Conservation (phyloP, 2,797 vertebrate genomes). For the Scomberomorus guttatus region DNA sequence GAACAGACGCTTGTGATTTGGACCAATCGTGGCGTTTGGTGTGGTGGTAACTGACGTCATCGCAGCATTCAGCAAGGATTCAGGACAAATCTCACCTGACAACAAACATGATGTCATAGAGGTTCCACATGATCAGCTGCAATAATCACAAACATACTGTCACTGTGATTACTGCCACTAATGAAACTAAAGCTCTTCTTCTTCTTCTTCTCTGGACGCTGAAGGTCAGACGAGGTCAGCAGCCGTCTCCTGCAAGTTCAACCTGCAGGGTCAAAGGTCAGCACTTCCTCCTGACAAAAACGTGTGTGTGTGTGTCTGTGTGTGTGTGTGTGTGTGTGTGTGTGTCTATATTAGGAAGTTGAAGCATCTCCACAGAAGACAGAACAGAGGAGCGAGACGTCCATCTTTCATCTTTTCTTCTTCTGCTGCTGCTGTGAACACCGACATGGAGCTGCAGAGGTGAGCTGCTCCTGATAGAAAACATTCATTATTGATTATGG, state of each 20-base stretch:
- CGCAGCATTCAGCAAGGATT: no score
- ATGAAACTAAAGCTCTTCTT: neutral
- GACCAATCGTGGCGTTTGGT: no score
- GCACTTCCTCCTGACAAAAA: neutral
- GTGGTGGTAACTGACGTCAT: no score
- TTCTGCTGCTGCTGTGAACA: neutral
- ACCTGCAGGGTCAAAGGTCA: neutral
- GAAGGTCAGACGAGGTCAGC: conserved; percentile 27
- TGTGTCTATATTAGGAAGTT: conserved; percentile 25
- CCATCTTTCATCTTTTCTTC: neutral
- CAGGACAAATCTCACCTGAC: no score
- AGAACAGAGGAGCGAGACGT: neutral
- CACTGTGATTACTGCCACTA: neutral
- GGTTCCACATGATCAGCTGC: no score
- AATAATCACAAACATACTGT: no score
- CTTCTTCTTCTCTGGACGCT: conserved; percentile 36
- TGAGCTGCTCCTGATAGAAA: conserved; percentile 12
- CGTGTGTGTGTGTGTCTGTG: neutral
- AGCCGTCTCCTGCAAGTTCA: conserved; percentile 30
- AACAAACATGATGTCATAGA: no score
- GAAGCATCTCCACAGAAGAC: neutral
- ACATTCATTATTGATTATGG: neutral
- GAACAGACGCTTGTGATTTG: no score
- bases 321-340: neutral
- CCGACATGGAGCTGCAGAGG: conserved; percentile 43